Evolutionary conservation across 2,888 invertebrate genomes (phyloP), one percentile per base, ranked within the genome.

Genomic region (Hypomecis punctinalis): DNA sequence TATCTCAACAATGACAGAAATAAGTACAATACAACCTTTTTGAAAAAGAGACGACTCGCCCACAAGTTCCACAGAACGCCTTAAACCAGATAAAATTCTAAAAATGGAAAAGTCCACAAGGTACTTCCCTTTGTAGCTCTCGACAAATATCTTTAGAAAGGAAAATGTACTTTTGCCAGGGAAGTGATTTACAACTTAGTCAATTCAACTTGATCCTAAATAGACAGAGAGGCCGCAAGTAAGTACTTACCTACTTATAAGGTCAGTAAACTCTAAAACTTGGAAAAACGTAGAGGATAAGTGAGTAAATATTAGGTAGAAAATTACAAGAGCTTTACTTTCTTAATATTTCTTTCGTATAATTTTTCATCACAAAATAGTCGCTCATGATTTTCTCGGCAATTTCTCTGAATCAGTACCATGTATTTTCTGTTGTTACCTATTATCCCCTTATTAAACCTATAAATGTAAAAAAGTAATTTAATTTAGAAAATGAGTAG

Each of bases 51-150:
- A 42, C 52, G 55, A 40, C 45, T 36, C 69, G 56, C 70, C 67
- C 71, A 54, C 74, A 69, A 77, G 69, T 55, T 70, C 67, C 71
- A 54, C 74, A 69, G 78, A 76, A 70, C 70, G 76, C 77, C 72
- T 66, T 52, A 66, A 66, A 62, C 71, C 66, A 74, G 77, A 78
- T 76, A 77, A 78, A 76, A 74, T 71, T 73, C 67, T 70, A 72
- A 70, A 69, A 65, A 73, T 69, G 72, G 73, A 72, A 72, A 73
- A 74, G 73, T 76, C 76, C 69, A 75, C 72, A 64, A 55, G 36
- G 67, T 71, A 72, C 67, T 78, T 70, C 63, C 67, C 70, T 75
- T 77, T 74, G 76, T 75, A 62, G 69, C 59, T 65, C 61, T 67
- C 61, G 58, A 63, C 66, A 76, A 76, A 80, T 76, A 78, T 72